Conservation (phyloP, 2,797 vertebrate species). For the Protonibea diacanthus region DNA sequence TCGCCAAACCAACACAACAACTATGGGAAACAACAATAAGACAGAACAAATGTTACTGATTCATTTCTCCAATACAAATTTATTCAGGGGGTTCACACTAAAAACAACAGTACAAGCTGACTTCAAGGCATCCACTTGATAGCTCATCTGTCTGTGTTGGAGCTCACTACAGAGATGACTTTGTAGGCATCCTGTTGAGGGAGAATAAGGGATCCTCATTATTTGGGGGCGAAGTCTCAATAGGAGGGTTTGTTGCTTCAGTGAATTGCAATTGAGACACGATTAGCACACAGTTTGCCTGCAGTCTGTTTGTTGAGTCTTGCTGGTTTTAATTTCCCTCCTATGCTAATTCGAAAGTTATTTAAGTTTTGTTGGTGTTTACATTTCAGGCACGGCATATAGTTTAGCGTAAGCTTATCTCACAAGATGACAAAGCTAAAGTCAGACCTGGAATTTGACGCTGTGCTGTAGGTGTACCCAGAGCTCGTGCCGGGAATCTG, state of each 20-base stretch:
- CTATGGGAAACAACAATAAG: not conserved
- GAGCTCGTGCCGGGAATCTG: not conserved
- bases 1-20: not conserved
- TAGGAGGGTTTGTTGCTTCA: constrained; percentile 75
- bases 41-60: not conserved
- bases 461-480: not conserved
- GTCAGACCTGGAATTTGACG: not conserved
- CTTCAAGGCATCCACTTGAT: constrained; percentile 1
- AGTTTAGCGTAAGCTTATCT: not conserved
- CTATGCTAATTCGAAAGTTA: constrained; percentile 72
- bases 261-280: constrained; percentile 74
- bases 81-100: constrained; percentile 5
- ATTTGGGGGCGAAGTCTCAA: constrained; percentile 68
- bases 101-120: constrained; percentile 6
- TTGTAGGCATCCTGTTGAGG: constrained; percentile 40
- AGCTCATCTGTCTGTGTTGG: constrained; percentile 4
- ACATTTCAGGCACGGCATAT: constrained; percentile 16
- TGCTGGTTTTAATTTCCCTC: constrained; percentile 73
- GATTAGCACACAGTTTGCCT: constrained; percentile 79
- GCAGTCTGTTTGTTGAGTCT: constrained; percentile 78
- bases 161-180: constrained; percentile 39
- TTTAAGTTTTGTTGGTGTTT: constrained; percentile 65
- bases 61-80: not conserved
- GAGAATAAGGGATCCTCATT: constrained; percentile 60
- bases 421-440: not conserved